phyloP scores from a whole-genome alignment of 2,888 invertebrate genomes.

The Lingula anatina region DNA sequence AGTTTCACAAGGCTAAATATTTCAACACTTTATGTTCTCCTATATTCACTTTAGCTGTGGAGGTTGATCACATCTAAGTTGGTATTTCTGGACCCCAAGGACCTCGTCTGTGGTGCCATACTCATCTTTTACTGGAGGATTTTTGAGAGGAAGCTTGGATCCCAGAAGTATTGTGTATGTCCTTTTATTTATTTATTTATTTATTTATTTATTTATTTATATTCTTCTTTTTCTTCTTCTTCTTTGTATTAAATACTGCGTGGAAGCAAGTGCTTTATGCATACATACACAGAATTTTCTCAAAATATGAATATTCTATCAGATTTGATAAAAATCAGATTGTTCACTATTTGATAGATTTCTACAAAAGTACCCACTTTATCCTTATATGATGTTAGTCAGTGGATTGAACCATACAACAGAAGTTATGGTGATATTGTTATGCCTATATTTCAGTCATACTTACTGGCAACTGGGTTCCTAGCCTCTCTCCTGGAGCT shows the following conservation, averaged over 20 bases:
- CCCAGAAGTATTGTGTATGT: constrained; percentile 55
- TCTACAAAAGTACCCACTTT: too few relatives aligned
- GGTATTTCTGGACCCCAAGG: constrained; percentile 56
- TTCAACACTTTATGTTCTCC: not conserved
- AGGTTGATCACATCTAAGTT: constrained; percentile 51
- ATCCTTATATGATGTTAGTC: too few relatives aligned
- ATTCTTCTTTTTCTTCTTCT: too few relatives aligned
- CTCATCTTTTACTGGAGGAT: constrained; percentile 57
- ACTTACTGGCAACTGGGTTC: constrained; percentile 51
- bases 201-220: too few relatives aligned
- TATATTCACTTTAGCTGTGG: constrained; percentile 48
- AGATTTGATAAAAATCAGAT: too few relatives aligned
- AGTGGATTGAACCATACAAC: too few relatives aligned
- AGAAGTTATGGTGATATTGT: not conserved
- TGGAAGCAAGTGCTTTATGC: too few relatives aligned
- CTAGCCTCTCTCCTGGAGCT: constrained; percentile 53
- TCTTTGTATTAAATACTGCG: too few relatives aligned
- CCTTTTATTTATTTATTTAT: not conserved
- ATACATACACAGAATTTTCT: too few relatives aligned
- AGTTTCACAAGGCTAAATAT: too few relatives aligned
- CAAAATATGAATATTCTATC: too few relatives aligned
- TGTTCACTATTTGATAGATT: too few relatives aligned
- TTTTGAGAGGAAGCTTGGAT: constrained; percentile 57
- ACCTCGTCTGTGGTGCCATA: constrained; percentile 55
- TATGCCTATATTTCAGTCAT: constrained; percentile 40